Evolutionary conservation across 1,140 invertebrate genomes (phyloP).

Genomic region (Panagrolaimus sp.): DNA sequence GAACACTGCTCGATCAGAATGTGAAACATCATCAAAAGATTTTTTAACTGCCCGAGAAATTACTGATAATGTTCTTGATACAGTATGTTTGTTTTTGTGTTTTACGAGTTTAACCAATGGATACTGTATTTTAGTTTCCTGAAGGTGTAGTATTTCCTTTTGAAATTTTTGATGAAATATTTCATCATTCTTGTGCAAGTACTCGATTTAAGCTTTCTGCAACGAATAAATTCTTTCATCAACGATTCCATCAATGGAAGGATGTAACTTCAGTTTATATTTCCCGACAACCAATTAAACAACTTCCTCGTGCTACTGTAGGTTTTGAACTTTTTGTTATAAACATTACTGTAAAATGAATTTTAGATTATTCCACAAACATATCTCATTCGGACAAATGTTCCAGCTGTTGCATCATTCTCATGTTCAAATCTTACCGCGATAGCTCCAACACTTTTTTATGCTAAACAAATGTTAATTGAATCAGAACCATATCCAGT

Average conservation of each 20-base stretch:
- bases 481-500: conserved; percentile 1
- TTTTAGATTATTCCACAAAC: conserved; percentile 7
- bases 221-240: neutral
- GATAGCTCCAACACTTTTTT: neutral
- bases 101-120: neutral
- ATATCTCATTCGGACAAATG: neutral
- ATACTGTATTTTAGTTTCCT: neutral
- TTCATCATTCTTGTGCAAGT: neutral
- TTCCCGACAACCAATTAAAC: neutral
- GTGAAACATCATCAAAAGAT: no score
- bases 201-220: neutral
- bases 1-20: no score
- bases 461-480: neutral
- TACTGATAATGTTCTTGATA: no score
- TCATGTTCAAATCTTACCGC: neutral
- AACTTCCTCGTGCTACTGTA: neutral
- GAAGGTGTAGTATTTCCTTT: neutral
- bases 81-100: neutral
- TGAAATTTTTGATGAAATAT: conserved; percentile 7
- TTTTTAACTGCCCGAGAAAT: no score
- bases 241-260: neutral
- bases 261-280: neutral
- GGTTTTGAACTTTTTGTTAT: neutral
- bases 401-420: neutral
- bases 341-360: neutral